Evolutionary conservation across 2,888 invertebrate genomes (phyloP).

Genomic region (Aricia artaxerxes): DNA sequence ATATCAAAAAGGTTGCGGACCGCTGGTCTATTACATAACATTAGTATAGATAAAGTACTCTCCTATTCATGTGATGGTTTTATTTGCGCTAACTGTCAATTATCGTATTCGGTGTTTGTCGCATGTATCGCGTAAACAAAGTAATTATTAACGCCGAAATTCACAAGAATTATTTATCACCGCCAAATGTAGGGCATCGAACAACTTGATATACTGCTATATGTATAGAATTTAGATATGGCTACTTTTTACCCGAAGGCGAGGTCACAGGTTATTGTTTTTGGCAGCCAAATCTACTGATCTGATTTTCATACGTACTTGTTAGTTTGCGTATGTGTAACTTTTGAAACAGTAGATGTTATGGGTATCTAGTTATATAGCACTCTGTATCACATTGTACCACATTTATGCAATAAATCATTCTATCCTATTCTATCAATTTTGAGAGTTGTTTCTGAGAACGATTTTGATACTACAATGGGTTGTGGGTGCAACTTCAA

Average conservation of each 20-base stretch:
- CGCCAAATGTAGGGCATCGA: neutral
- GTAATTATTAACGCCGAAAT: conserved; percentile 12
- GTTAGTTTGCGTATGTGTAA: neutral
- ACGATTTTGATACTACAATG: too few species aligned
- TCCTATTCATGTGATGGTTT: neutral
- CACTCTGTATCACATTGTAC: too few species aligned
- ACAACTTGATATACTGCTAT: neutral
- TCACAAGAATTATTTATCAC: conserved; percentile 6
- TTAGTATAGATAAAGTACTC: neutral
- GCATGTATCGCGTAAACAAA: neutral
- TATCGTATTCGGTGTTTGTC: neutral
- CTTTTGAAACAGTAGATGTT: neutral
- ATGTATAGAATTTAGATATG: neutral
- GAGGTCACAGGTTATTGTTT: neutral
- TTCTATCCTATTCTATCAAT: too few species aligned
- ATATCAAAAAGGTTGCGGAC: too few species aligned
- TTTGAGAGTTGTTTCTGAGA: too few species aligned
- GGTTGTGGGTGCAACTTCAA: too few species aligned
- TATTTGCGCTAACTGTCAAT: neutral
- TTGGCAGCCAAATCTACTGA: neutral
- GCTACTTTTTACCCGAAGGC: neutral
- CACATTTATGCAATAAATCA: too few species aligned
- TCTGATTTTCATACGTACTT: neutral
- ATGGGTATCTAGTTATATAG: neutral
- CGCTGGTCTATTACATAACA: neutral